Base-by-base conservation (phyloP, 1,140 invertebrate genomes). In the Lucilia cuprina region DNA sequence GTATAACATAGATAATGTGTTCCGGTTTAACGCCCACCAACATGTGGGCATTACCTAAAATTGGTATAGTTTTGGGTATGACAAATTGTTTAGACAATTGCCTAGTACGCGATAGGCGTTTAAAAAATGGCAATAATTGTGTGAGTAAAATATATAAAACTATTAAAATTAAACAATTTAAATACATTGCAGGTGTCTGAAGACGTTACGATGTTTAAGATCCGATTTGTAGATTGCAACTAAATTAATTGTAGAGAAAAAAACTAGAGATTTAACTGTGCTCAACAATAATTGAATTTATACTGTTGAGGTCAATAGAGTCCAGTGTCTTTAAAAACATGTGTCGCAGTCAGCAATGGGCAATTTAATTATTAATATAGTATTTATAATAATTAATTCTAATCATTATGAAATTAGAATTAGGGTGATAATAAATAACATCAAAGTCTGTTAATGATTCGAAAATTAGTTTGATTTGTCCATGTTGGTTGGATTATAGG, bases 41-140 rank as follows among this genome's bases (percentile, higher is more conserved):
- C 3, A 89, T 77, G 75, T 86, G 60, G 2, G 87, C 88, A 84
- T 88, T 86, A 25, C 88, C 88, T 17, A 89, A 35, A 34, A 89
- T 21, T 8, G 88, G 88, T 74, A 87, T 9, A 0, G 85, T 82
- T 8, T 75, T 50, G 0, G 88, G 88, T 14, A 85, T 85, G 2
- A 86, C 84, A 74, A 88, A 82, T 0, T 65, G 0, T 9, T 84
- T 30, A 0, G 80, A 86, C 82, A 87, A 50, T 17, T 86, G 14
- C 34, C 84, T 49, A 7, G 85, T 47, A 1, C 85, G 85, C 17
- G 78, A 84, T 7, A 83, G 77, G 0, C 83, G 49, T 41, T 70
- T 70, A 9, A 70, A 70, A 70, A 25, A 25, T 25, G 7, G 8
- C 9, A 25, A 19, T 70, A 21, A 70, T 70, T 8, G 41, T 41